Base-by-base conservation (phyloP, 1,140 invertebrate genomes). In the Mercenaria mercenaria region DNA sequence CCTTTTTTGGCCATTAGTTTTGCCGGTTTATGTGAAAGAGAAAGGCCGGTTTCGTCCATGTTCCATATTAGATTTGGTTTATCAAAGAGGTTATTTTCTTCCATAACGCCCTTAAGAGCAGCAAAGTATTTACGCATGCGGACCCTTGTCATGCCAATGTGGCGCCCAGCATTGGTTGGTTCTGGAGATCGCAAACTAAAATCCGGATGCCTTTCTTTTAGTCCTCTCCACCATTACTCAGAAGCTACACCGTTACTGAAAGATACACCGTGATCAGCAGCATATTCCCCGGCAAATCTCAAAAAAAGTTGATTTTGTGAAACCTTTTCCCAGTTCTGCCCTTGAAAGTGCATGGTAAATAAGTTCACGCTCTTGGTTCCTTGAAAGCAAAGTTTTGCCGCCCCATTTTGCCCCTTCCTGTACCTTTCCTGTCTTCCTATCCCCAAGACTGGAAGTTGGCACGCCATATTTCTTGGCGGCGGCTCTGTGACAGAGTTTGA, bases 391-490 rank as follows among this genome's bases (percentile, higher is more conserved):
- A 29, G 47, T 29, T 50, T 84, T 84, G 23, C 37, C 26, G 10
- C 72, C 72, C 72, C 72, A 76, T 76, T 41, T 43, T 6, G 43
- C 72, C 39, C 43, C 26, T 18, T n/a, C 39, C 10, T 43, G 37
- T 26, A 76, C 72, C 43, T 23, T 13, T 41, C 72, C 39, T 76
- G 37, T 32, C 4, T 4, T 10, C n/a, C 72, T 23, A 43, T 76
- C 72, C 15, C 11, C n/a, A 43, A 76, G 43, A 29, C 3, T 26
- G n/a, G 43, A 76, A 6, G 13, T 76, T n/a, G 72, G 72, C 10
- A 76, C 72, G 2, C 72, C 72, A 43, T 76, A 76, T 23, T 76
- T 76, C 37, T 43, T 76, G 29, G 67, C 29, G 32, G 67, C 67
- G 1, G 72, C 72, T 50, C 39, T n/a, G 4, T n/a, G 43, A 41